Percentiles rank a stretch among this genome's conserved stretches.
Evolutionary conservation across 2,113 vertebrate species (phyloP).

Genomic region (Microtus montanus): DNA sequence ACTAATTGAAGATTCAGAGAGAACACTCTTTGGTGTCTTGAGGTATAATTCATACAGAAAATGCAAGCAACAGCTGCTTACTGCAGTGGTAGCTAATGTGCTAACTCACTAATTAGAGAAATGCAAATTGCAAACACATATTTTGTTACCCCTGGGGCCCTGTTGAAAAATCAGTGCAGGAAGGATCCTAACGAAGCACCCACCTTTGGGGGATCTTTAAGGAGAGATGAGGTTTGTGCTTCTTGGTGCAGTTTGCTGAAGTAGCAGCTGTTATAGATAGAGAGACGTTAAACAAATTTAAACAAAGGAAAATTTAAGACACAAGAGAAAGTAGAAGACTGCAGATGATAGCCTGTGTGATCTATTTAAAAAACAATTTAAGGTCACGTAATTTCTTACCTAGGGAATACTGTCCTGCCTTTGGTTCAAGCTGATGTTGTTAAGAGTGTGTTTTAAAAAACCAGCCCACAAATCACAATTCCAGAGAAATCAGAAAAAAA

Average conservation of each 20-base stretch:
- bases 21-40: slow-evolving; percentile 42
- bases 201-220: not conserved
- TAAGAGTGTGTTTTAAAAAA: not conserved
- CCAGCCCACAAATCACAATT: too few species aligned
- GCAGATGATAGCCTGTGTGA: not conserved
- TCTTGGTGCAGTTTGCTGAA: not conserved
- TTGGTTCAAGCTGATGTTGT: not conserved
- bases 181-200: not conserved
- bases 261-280: not conserved
- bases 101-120: slow-evolving; percentile 72
- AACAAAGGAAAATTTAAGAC: not conserved
- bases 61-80: slow-evolving; percentile 50
- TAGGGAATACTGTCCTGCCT: not conserved
- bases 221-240: not conserved
- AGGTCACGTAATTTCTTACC: not conserved
- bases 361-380: not conserved
- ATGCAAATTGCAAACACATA: slow-evolving; percentile 65
- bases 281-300: not conserved
- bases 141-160: slow-evolving; percentile 43
- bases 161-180: not conserved
- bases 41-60: slow-evolving; percentile 44
- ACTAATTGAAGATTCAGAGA: slow-evolving; percentile 55
- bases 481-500: too few species aligned
- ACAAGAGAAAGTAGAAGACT: not conserved
- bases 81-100: slow-evolving; percentile 50